Conservation (phyloP, 2,113 vertebrate genomes). For the Odontesthes bonariensis region DNA sequence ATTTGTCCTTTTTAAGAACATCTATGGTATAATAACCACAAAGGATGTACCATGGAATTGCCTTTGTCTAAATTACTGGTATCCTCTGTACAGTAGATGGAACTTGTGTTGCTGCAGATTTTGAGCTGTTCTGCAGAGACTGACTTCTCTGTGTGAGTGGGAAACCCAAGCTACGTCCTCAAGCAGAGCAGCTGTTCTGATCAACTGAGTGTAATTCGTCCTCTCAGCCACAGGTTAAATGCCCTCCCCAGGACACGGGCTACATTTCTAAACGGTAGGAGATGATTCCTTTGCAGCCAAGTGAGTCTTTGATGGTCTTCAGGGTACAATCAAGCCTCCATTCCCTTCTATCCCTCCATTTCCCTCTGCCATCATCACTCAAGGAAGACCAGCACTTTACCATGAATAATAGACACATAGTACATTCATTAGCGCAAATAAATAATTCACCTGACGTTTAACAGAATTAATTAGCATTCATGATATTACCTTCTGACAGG, state of each 20-base stretch:
- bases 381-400: constrained; percentile 35
- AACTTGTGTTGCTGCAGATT: constrained; percentile 13
- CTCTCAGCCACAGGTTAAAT: constrained; percentile 61
- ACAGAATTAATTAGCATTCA: constrained; percentile 49
- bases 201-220: constrained; percentile 57
- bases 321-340: constrained; percentile 39
- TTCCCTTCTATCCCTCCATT: constrained; percentile 53
- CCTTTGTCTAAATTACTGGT: constrained; percentile 7
- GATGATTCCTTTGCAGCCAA: constrained; percentile 49
- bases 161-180: constrained; percentile 44
- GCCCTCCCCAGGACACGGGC: constrained; percentile 35
- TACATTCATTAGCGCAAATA: constrained; percentile 65
- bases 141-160: constrained; percentile 21
- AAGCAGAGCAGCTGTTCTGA: constrained; percentile 45
- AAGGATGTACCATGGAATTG: constrained; percentile 8
- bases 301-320: constrained; percentile 43
- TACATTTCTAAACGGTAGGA: constrained; percentile 43
- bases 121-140: constrained; percentile 17
- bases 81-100: background rate
- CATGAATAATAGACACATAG: constrained; percentile 65
- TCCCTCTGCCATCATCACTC: constrained; percentile 57
- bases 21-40: background rate
- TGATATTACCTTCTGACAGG: constrained; percentile 40
- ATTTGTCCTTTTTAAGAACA: background rate
- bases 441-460: constrained; percentile 56